phyloP scores from a whole-genome alignment of 2,113 vertebrate species.

The Maccullochella peelii region DNA sequence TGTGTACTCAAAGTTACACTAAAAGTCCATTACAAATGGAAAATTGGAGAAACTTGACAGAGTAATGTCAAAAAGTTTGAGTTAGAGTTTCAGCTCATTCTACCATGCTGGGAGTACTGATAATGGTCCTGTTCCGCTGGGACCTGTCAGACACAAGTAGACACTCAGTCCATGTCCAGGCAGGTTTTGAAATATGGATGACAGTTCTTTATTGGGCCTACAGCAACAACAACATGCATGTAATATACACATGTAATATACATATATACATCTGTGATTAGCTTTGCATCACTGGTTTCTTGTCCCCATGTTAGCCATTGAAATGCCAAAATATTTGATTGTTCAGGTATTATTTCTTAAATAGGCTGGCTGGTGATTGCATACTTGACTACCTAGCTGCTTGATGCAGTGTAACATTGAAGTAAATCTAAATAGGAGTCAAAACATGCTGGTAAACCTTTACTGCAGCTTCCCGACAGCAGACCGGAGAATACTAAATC shows the following conservation, averaged over 20 bases:
- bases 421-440: conserved; percentile 1
- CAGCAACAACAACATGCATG: background rate
- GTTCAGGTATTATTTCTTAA: background rate
- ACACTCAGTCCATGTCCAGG: background rate
- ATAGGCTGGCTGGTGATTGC: background rate
- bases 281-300: background rate
- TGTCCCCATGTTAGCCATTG: background rate
- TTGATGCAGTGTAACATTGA: background rate
- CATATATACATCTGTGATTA: background rate
- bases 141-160: background rate
- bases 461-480: conserved; percentile 9
- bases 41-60: background rate
- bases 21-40: conserved; percentile 14
- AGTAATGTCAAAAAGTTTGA: conserved; percentile 8
- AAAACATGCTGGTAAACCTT: conserved; percentile 31
- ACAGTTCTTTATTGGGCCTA: background rate
- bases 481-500: conserved; percentile 6
- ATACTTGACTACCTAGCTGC: background rate
- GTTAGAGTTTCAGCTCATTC: background rate
- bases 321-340: background rate
- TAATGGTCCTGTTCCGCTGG: conserved; percentile 3
- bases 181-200: background rate
- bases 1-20: conserved; percentile 1
- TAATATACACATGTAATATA: too few relatives aligned
- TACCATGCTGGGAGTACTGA: background rate